These are phyloP conservation scores for Oreochromis niloticus DNA, from an alignment of 2,113 vertebrate species.

Conservation along the genomic window DNA sequence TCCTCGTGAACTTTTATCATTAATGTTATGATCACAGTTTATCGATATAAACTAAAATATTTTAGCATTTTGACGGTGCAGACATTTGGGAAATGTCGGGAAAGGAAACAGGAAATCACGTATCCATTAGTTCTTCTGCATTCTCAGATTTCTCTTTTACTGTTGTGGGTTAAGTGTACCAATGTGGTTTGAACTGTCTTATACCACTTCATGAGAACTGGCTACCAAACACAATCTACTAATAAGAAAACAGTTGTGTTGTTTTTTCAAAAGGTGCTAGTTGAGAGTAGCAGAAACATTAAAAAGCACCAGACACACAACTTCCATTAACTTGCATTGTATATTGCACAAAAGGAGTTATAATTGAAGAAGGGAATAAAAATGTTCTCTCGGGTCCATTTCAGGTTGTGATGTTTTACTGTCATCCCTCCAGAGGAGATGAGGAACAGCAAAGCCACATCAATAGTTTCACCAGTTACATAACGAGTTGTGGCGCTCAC, in stretches of 20 bases:
- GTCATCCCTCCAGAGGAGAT: background rate
- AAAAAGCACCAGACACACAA: background rate
- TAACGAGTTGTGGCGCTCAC: background rate
- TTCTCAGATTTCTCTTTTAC: background rate
- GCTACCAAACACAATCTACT: background rate
- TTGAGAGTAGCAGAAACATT: background rate
- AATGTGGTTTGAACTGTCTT: background rate
- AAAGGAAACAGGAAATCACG: background rate
- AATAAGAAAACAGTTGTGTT: accelerated
- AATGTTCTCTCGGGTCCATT: background rate
- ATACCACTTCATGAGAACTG: background rate
- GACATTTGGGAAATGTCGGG: background rate
- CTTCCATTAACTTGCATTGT: background rate
- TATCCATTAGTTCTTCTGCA: background rate
- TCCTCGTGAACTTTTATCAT: background rate
- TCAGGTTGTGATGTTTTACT: background rate
- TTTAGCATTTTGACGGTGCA: accelerated
- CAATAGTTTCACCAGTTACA: background rate
- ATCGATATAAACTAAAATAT: background rate
- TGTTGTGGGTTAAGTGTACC: background rate
- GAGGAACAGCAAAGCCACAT: background rate
- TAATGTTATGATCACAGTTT: background rate
- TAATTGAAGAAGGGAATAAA: background rate
- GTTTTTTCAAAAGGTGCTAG: background rate
- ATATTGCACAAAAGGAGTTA: background rate